Evolutionary conservation across 2,113 vertebrate species (phyloP).

Genomic region (Grammomys surdaster): DNA sequence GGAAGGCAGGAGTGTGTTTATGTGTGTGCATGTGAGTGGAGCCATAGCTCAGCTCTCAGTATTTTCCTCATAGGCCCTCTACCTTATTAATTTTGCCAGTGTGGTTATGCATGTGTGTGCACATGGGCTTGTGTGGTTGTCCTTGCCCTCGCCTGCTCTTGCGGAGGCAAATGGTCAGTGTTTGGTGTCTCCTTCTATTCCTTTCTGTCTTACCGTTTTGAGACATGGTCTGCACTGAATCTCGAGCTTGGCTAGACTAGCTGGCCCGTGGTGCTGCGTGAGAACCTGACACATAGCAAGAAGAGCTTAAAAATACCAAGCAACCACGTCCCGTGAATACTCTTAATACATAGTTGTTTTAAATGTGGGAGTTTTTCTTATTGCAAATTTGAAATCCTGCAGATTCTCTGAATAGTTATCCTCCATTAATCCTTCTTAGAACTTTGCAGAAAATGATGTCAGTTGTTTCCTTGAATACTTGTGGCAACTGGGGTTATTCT

Average conservation of each 20-base stretch:
- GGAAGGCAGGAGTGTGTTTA: background rate
- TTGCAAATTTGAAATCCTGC: background rate
- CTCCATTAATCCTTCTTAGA: constrained; percentile 21
- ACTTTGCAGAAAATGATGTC: constrained; percentile 43
- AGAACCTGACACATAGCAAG: background rate
- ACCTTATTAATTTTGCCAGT: background rate
- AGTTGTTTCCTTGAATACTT: constrained; percentile 59
- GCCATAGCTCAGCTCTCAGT: too few relatives aligned
- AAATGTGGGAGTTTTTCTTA: background rate
- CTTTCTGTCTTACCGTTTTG: too few relatives aligned
- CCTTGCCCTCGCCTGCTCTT: background rate
- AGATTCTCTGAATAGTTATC: constrained; percentile 41
- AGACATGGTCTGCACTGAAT: background rate
- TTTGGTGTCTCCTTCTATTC: too few relatives aligned
- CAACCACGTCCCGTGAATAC: background rate
- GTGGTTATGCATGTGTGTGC: background rate
- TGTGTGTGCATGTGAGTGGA: background rate
- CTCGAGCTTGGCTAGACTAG: too few relatives aligned
- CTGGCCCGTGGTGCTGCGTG: too few relatives aligned
- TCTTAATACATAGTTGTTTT: background rate
- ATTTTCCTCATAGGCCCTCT: too few relatives aligned
- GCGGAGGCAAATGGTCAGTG: background rate
- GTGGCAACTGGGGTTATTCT: constrained; percentile 61
- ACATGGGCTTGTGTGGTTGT: background rate
- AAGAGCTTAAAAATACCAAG: background rate